phyloP scores from a whole-genome alignment of 2,888 invertebrate species.

The Bhutanitis thaidina region DNA sequence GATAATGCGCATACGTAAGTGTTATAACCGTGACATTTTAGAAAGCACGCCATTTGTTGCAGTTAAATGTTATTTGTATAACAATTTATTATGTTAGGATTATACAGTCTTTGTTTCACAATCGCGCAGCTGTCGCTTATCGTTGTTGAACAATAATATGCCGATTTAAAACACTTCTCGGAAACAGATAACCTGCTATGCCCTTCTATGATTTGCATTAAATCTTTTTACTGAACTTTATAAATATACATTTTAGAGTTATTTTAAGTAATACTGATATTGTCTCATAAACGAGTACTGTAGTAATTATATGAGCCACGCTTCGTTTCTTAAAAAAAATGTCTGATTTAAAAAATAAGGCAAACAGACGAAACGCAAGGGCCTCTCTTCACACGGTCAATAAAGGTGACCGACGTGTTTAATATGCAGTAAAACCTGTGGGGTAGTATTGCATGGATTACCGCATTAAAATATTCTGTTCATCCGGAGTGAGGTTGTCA shows the following conservation, averaged over 20 bases:
- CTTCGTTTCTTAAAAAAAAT: too few relatives aligned
- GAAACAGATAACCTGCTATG: constrained; percentile 55
- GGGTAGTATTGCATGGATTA: neutral
- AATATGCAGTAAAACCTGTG: neutral
- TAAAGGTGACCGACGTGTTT: too few relatives aligned
- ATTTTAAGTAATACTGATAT: too few relatives aligned
- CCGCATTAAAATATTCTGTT: constrained; percentile 1
- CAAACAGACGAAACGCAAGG: too few relatives aligned
- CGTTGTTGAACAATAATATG: constrained; percentile 61
- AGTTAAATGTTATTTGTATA: constrained; percentile 48
- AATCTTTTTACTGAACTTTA: constrained; percentile 27
- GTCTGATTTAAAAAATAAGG: too few relatives aligned
- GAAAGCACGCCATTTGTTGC: constrained; percentile 41
- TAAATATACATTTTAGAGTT: too few relatives aligned
- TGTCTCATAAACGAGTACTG: too few relatives aligned
- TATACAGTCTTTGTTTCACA: constrained; percentile 66
- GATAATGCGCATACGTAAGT: constrained; percentile 57
- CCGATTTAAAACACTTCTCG: constrained; percentile 62
- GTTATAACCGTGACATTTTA: constrained; percentile 43
- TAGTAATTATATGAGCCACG: too few relatives aligned
- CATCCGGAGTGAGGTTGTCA: constrained; percentile 9
- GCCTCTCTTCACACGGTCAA: too few relatives aligned
- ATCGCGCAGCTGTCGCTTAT: constrained; percentile 71
- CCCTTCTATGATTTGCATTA: constrained; percentile 32
- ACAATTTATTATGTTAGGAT: constrained; percentile 54